Evolutionary conservation across 1,140 invertebrate genomes (phyloP).

Genomic region (Euschistus heros): DNA sequence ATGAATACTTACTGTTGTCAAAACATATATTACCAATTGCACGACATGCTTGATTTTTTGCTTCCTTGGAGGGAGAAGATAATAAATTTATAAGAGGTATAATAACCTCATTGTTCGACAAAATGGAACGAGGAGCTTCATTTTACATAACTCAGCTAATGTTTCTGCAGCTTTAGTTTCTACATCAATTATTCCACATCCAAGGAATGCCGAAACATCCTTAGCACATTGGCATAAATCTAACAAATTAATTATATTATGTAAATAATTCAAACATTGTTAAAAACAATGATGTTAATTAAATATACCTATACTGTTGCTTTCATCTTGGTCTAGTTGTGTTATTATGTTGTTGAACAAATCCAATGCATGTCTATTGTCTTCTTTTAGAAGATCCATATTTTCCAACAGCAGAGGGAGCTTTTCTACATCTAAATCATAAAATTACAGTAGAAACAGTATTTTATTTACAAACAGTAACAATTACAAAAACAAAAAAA

Average conservation of each 20-base stretch:
- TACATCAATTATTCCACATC: conserved; percentile 23
- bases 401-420: conserved; percentile 20
- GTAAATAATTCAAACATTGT: background rate
- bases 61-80: conserved; percentile 37
- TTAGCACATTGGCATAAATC: conserved; percentile 18
- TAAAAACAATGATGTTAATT: background rate
- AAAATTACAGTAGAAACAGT: too few relatives aligned
- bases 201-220: conserved; percentile 23
- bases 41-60: conserved; percentile 59
- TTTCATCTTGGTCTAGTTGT: conserved; percentile 8
- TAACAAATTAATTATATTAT: conserved; percentile 8
- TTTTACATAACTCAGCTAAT: conserved; percentile 61
- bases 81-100: conserved; percentile 45
- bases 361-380: conserved; percentile 19
- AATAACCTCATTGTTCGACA: conserved; percentile 48
- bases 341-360: conserved; percentile 20
- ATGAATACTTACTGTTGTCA: conserved; percentile 57
- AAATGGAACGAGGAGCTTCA: conserved; percentile 51
- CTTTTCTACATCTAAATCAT: conserved; percentile 20
- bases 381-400: conserved; percentile 21
- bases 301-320: conserved; percentile 9
- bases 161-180: conserved; percentile 42
- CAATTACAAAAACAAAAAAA: too few relatives aligned
- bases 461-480: too few relatives aligned
- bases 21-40: conserved; percentile 81